Conservation (phyloP, 2,797 vertebrate genomes). For the Saxicola maurus region DNA sequence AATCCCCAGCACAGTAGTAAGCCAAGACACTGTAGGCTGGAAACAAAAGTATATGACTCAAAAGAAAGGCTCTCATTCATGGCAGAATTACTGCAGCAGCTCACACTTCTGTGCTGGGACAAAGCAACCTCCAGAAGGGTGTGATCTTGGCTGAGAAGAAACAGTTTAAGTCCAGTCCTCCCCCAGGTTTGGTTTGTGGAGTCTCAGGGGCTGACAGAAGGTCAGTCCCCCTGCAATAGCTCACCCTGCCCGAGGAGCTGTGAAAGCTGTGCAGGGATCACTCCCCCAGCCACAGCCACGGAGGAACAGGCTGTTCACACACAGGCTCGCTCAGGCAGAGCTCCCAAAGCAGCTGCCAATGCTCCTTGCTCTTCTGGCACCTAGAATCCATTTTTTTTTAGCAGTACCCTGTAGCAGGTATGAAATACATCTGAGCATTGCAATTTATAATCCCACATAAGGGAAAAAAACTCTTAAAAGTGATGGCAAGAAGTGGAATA, state of each 20-base stretch:
- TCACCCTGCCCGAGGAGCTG: neutral
- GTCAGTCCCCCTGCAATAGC: neutral
- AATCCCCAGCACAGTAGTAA: conserved; percentile 44
- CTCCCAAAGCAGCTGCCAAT: neutral
- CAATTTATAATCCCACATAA: neutral
- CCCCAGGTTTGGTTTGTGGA: neutral
- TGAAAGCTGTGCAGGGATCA: neutral
- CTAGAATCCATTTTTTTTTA: neutral
- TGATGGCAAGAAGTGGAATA: neutral
- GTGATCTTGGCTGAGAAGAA: conserved; percentile 37
- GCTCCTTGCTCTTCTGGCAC: neutral
- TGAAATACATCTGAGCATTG: neutral
- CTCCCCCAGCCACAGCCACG: neutral
- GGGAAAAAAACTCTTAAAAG: neutral
- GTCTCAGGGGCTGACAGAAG: neutral
- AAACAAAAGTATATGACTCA: conserved; percentile 54
- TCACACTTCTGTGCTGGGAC: conserved; percentile 41
- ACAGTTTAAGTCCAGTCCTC: neutral
- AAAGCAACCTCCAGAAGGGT: conserved; percentile 44
- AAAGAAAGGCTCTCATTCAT: conserved; percentile 57
- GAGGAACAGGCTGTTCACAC: neutral
- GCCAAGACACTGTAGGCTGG: conserved; percentile 4
- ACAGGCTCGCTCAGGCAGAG: neutral
- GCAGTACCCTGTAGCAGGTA: neutral
- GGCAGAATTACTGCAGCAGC: conserved; percentile 34